Base-by-base conservation (phyloP, 1,140 invertebrate genomes). In the Anoplolepis gracilipes region DNA sequence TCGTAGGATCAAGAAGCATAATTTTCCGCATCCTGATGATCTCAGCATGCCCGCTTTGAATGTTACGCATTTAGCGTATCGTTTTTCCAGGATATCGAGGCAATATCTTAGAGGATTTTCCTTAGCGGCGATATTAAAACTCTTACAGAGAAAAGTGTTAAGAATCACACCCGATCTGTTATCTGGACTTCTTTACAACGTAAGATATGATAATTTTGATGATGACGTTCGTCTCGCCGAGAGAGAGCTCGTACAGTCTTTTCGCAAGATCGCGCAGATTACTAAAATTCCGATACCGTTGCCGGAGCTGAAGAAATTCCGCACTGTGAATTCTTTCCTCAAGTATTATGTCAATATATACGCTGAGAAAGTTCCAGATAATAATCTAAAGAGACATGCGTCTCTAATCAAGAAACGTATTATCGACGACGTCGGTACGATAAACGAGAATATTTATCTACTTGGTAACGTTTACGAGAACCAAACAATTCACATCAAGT, bases 361-460 rank as follows among this genome's bases (percentile, higher is more conserved):
- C 4, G 36, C 42, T 0, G 36, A 79, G 1, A 55, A 49, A 28
- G 22, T 55, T 13, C 11, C 39, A 5, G 13, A 55, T n/a, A 13
- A 55, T 2, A 19, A 69, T 16, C 19, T 77, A 28, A 84, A 57
- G 28, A 67, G 19, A 4, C 49, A 78, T 6, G 81, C 87, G 22
- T 5, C 57, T 0, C 46, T 87, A 22, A 53, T 91, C 22, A 33
- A 49, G 11, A 69, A 76, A 7, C 84, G 90, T 30, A 70, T 91
- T 0, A 22, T 85, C 22, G 64, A 72, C 7, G 84, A 92, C 28
- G 19, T 89, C 10, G 87, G 84, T 19, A 62, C 61, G 5, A 88
- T 92, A 30, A 87, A 85, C 30, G 64, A 88, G n/a, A 92, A 92
- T n/a, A 92, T 92, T 13, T 78, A 90, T 53, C 36, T 84, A n/a